Evolutionary conservation across 2,113 vertebrate species (phyloP).

Genomic region (Casuarius casuarius): DNA sequence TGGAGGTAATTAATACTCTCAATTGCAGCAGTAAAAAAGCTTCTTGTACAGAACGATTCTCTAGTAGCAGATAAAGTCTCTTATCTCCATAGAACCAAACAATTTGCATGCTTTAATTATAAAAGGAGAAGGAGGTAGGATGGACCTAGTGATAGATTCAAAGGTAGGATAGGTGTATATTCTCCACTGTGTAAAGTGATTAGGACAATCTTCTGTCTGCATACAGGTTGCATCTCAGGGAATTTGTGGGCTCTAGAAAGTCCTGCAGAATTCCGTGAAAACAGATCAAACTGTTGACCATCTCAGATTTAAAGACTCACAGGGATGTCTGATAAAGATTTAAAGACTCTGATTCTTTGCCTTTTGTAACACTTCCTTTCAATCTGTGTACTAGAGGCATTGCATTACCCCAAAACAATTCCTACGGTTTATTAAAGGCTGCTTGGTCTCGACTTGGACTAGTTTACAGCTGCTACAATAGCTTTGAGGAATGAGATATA

Average conservation of each 20-base stretch:
- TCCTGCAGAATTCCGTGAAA: background rate
- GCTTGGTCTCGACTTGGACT: background rate
- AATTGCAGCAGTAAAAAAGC: background rate
- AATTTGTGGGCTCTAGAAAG: rapidly evolving
- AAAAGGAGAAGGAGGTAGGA: background rate
- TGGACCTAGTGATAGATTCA: background rate
- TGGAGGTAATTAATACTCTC: constrained; percentile 83
- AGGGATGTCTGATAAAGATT: background rate
- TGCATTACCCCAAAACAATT: background rate
- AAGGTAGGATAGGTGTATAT: background rate
- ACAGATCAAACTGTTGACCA: background rate
- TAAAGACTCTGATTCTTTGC: background rate
- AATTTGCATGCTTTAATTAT: background rate
- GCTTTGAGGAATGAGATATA: background rate
- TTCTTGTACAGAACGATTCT: background rate
- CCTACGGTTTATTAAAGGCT: background rate
- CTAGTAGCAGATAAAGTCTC: background rate
- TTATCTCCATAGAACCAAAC: background rate
- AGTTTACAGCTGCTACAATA: background rate
- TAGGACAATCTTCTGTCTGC: background rate
- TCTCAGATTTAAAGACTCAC: background rate
- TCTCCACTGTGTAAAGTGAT: background rate
- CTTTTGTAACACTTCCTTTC: background rate
- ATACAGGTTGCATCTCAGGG: background rate
- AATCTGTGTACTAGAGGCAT: background rate